Conservation (phyloP, 2,888 invertebrate species). For the Loripinus fragilis region DNA sequence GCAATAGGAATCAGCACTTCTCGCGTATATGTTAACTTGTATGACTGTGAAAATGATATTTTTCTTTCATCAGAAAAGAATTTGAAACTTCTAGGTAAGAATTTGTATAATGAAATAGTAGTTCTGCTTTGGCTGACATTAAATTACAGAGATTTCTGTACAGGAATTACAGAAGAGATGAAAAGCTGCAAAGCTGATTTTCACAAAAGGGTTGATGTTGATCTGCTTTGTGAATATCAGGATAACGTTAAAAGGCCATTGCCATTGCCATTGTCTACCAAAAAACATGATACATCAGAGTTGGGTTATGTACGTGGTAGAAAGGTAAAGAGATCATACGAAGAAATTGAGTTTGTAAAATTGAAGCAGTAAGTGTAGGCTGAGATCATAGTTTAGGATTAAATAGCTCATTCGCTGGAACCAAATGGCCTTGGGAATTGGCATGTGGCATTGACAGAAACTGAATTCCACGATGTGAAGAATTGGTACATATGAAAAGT, state of each 20-base stretch:
- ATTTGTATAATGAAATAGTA: not conserved
- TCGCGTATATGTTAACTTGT: not conserved
- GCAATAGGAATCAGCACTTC: not conserved
- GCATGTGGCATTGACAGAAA: too few species aligned
- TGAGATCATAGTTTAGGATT: too few species aligned
- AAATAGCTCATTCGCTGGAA: too few species aligned
- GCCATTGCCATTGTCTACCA: not conserved
- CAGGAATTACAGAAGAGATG: slow-evolving; percentile 10
- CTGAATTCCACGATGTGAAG: too few species aligned
- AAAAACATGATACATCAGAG: not conserved
- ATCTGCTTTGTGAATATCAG: not conserved
- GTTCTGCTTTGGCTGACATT: slow-evolving; percentile 1
- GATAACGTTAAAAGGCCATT: slow-evolving; percentile 7
- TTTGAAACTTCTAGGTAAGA: not conserved
- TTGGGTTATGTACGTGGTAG: not conserved
- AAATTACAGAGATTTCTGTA: not conserved
- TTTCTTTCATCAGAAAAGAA: not conserved
- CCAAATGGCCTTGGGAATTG: too few species aligned
- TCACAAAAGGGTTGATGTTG: slow-evolving; percentile 7
- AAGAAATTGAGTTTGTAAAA: not conserved
- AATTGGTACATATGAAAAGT: too few species aligned
- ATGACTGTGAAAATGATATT: slow-evolving; percentile 9
- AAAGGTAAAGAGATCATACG: not conserved
- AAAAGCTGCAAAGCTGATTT: not conserved
- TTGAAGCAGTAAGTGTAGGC: too few species aligned